A percentile compares a stretch with the other conserved stretches of the same genome.
phyloP scores from a whole-genome alignment of 2,113 vertebrate genomes.

The Corythaeola cristata region DNA sequence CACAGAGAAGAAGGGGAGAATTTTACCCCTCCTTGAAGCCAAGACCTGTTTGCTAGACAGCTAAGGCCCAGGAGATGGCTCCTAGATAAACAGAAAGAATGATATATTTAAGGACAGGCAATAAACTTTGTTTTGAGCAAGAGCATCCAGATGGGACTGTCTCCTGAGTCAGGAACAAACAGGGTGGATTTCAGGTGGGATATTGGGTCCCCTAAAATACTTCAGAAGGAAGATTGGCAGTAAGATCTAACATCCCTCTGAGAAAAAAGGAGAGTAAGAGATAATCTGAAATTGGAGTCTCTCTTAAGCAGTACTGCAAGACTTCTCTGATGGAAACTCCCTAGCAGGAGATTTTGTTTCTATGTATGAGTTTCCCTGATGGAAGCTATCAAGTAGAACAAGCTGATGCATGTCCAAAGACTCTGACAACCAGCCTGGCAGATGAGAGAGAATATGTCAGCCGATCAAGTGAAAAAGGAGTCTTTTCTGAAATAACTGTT shows the following conservation, averaged over 20 bases:
- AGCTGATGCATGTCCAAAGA: not conserved
- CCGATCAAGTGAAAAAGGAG: not conserved
- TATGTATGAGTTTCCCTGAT: not conserved
- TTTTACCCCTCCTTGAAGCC: not conserved
- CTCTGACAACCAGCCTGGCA: not conserved
- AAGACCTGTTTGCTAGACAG: not conserved
- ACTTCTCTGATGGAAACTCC: not conserved
- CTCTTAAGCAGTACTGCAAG: not conserved
- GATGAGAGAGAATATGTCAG: not conserved
- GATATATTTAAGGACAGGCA: not conserved
- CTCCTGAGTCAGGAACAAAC: not conserved
- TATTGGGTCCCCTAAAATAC: not conserved
- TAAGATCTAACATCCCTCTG: not conserved
- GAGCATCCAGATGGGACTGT: accelerated
- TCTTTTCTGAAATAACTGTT: not conserved
- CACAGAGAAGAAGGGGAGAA: not conserved
- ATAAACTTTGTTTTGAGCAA: not conserved
- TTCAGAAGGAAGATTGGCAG: not conserved
- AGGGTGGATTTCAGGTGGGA: not conserved
- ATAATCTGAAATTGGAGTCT: not conserved
- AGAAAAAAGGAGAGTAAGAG: not conserved
- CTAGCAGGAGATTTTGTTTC: not conserved
- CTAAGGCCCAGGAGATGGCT: not conserved
- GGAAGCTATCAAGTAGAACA: not conserved
- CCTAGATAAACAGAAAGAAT: not conserved